Conservation (phyloP, 2,888 invertebrate species). For the Drosophila barbarae region DNA sequence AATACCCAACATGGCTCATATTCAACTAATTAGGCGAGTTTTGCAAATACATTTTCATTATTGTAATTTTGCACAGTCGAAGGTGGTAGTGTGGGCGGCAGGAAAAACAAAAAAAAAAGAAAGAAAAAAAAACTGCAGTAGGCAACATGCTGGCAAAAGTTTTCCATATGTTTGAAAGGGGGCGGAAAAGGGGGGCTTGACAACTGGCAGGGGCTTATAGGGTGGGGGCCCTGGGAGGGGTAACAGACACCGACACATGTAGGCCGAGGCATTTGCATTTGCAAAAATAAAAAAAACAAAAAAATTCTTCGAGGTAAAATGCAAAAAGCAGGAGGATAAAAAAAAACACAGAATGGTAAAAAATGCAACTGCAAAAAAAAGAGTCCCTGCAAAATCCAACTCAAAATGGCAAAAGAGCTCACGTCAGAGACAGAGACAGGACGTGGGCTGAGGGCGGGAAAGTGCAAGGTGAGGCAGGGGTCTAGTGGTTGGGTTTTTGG, state of each 20-base stretch:
- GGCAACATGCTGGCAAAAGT: slow-evolving; percentile 62
- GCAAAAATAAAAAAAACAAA: slow-evolving; percentile 43
- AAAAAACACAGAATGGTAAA: slow-evolving; percentile 14
- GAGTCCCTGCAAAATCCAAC: slow-evolving; percentile 22
- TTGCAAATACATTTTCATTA: slow-evolving; percentile 71
- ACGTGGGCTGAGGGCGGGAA: background rate
- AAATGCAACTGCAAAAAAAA: slow-evolving; percentile 9
- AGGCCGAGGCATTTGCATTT: slow-evolving; percentile 71
- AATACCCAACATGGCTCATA: slow-evolving; percentile 70
- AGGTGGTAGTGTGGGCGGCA: slow-evolving; percentile 13
- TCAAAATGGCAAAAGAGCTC: slow-evolving; percentile 47
- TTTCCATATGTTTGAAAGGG: slow-evolving; percentile 33
- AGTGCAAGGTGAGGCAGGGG: slow-evolving; percentile 4
- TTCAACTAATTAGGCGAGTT: slow-evolving; percentile 72
- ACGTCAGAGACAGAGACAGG: slow-evolving; percentile 41
- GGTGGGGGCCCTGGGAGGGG: background rate
- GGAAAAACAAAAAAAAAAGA: slow-evolving; percentile 43
- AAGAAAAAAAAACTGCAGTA: slow-evolving; percentile 25
- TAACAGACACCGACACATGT: slow-evolving; percentile 62
- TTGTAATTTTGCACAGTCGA: slow-evolving; percentile 62
- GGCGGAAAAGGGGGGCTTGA: background rate
- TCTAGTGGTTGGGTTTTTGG: slow-evolving; percentile 23
- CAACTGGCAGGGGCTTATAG: background rate
- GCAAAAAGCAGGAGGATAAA: slow-evolving; percentile 49
- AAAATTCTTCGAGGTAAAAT: slow-evolving; percentile 61